Evolutionary conservation across 2,888 invertebrate species (phyloP).

Genomic region (Dolichopus griseipennis): DNA sequence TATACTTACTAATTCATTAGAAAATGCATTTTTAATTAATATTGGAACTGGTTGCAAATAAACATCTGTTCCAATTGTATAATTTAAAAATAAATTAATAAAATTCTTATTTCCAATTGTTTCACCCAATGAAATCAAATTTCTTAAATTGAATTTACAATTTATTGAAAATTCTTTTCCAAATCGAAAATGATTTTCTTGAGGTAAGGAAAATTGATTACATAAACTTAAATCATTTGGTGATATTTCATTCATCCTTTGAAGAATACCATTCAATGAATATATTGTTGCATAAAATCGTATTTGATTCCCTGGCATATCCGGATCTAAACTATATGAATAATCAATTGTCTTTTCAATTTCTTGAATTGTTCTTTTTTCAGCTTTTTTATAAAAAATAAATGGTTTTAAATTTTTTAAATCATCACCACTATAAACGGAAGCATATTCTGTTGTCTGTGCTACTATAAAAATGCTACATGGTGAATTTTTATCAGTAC

Average conservation of each 20-base stretch:
- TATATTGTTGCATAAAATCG: slow-evolving; percentile 30
- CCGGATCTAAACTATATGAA: slow-evolving; percentile 17
- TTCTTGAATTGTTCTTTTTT: slow-evolving; percentile 27
- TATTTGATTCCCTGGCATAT: slow-evolving; percentile 21
- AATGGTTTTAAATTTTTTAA: slow-evolving; percentile 34
- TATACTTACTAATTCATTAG: slow-evolving; percentile 33
- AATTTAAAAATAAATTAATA: slow-evolving; percentile 36
- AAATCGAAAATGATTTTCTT: slow-evolving; percentile 18
- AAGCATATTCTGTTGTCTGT: slow-evolving; percentile 35
- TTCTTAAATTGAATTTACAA: slow-evolving; percentile 35
- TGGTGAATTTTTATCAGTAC: slow-evolving; percentile 45
- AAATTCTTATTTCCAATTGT: slow-evolving; percentile 30
- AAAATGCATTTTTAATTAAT: slow-evolving; percentile 33
- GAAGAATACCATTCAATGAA: slow-evolving; percentile 30
- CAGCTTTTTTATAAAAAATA: slow-evolving; percentile 35
- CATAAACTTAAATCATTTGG: slow-evolving; percentile 33
- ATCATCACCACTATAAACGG: slow-evolving; percentile 35
- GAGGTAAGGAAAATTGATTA: slow-evolving; percentile 20
- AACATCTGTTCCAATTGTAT: slow-evolving; percentile 26
- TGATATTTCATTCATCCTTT: slow-evolving; percentile 32
- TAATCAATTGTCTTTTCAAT: slow-evolving; percentile 22
- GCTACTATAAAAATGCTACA: slow-evolving; percentile 40
- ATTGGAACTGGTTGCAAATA: slow-evolving; percentile 36
- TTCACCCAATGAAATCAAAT: slow-evolving; percentile 34
- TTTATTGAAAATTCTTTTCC: slow-evolving; percentile 20